Percentiles rank a stretch among this genome's conserved stretches.
Conservation (phyloP, 2,113 vertebrate species). For the Gorilla gorilla region DNA sequence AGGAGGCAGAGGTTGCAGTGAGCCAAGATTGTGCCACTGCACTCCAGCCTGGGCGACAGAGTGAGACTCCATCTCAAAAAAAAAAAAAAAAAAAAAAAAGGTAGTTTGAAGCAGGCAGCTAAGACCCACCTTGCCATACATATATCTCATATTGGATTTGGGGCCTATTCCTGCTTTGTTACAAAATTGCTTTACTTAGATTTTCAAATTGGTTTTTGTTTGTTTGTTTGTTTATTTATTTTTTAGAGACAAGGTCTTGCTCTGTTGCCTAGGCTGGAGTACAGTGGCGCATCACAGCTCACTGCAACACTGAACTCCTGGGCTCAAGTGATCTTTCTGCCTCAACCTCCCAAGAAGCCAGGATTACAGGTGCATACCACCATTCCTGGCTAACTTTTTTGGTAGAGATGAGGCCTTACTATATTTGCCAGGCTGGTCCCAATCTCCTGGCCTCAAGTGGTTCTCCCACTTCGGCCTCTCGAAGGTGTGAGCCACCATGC, state of each 20-base stretch:
- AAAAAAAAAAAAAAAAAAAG: no score
- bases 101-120: neutral
- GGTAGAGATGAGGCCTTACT: neutral
- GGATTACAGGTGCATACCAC: neutral
- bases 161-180: neutral
- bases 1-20: no score
- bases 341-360: neutral
- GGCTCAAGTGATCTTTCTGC: neutral
- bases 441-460: neutral
- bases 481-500: neutral
- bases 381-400: neutral
- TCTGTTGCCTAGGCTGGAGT: neutral
- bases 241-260: neutral
- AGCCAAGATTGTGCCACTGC: no score
- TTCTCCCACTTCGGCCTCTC: neutral
- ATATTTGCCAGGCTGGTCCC: neutral
- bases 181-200: slow-evolving; percentile 7
- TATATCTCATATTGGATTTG: neutral
- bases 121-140: neutral
- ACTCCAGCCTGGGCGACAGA: no score
- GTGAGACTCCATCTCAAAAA: no score
- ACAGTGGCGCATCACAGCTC: neutral
- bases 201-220: neutral
- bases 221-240: neutral
- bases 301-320: neutral